Evolutionary conservation across 1,140 invertebrate species (phyloP), one percentile per base, ranked within the genome.

Genomic region (Drosophila sturtevanti): DNA sequence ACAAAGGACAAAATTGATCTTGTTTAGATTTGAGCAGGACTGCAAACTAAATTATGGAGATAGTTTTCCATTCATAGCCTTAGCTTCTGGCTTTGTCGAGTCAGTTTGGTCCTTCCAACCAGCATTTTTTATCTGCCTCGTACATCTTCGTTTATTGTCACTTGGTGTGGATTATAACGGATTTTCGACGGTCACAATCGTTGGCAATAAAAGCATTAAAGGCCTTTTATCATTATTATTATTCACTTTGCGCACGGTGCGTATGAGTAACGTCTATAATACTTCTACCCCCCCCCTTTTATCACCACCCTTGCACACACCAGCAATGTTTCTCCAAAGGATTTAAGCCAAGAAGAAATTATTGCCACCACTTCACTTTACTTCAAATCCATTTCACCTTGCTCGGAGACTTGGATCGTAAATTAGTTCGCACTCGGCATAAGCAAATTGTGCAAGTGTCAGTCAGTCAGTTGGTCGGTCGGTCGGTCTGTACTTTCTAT

Each of bases 91-190:
- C 65, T 58, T 51, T 76, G 27, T 54, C 55, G 24, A 14, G 35
- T 41, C 14, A 24, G 27, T 21, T 11, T 27, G 0, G 27, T 31
- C 6, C 27, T 31, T 31, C 7, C 27, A 31, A 31, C 27, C 27
- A 31, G 5, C 44, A n/a, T n/a, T 60, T 4, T 24, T 21, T 12
- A 21, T 18, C 4, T 38, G 34, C 35, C 72, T 54, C 51, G 68
- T 71, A 62, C 69, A 76, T 81, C 82, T 72, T 87, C 82, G 84
- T 84, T 89, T 78, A 89, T 87, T 89, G 85, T 89, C 85, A 80
- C 80, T 89, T 89, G 69, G 73, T 89, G 84, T 89, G 84, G 84
- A 89, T 89, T 89, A 89, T 89, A 89, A 89, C 73, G 77, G 84
- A 89, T 89, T 89, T 89, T 70, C 77, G 64, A 68, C 64, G 68